Base-by-base conservation (phyloP, 2,797 vertebrate species). In the Sciurus vulgaris region DNA sequence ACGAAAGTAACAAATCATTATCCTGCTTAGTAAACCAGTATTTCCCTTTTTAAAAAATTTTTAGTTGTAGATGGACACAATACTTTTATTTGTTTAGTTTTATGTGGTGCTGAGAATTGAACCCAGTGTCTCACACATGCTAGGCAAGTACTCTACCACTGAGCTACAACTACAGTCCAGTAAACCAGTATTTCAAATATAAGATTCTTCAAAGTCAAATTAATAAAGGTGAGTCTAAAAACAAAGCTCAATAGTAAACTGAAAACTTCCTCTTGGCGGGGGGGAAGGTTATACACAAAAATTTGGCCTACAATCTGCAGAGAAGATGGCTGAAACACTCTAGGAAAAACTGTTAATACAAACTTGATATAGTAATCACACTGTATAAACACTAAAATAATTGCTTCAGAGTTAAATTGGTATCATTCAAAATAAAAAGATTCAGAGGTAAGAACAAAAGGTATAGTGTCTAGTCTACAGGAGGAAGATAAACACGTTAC, bases 151-250 rank as follows among this genome's bases (percentile, higher is more conserved):
- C 44, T 47, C 44, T 47, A 47, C 44, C 44, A 47, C 7, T 47
- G 44, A 47, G 44, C 44, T 47, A 7, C 44, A 47, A 47, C 44
- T 47, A 47, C 44, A 47, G 9, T 7, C 44, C 44, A 47, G 9
- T 47, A 47, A 88, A 81, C 49, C 28, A n/a, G 65, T 65, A 85
- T 82, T 92, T 83, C 35, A 74, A 87, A 88, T 70, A 81, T 41
- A 95, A 96, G 85, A 79, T 44, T 91, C 89, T 97, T 56, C 49
- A 85, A 89, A 82, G 95, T 56, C 67, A 67, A 95, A 92, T 91
- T 63, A 54, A 94, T 22, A 77, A n/a, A 51, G 73, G 7, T 49
- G 13, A 87, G 33, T 95, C 59, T 73, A 91, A 96, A 89, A 69
- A 81, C 76, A 51, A 89, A 94, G 77, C 61, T 83, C 49, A 93